phyloP scores from a whole-genome alignment of 2,797 vertebrate species.

The Cyclura pinguis region DNA sequence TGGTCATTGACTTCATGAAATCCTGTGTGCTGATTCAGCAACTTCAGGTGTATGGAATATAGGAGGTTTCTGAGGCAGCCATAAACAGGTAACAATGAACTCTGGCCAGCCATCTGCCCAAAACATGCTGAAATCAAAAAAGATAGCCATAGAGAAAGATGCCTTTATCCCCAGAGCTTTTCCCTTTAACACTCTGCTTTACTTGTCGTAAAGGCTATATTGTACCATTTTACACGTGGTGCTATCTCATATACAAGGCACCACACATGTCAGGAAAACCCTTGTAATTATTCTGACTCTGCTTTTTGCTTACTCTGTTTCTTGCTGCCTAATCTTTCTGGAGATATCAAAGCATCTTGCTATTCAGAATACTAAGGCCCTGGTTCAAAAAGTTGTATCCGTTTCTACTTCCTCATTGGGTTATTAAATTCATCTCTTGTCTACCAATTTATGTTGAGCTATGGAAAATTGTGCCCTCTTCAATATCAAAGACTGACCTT shows the following conservation, averaged over 20 bases:
- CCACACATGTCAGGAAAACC: no score
- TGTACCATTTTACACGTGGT: background rate
- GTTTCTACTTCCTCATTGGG: background rate
- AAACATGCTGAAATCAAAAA: background rate
- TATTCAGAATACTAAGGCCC: background rate
- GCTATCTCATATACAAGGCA: background rate
- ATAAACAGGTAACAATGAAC: background rate
- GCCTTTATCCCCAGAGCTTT: background rate
- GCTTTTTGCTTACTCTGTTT: background rate
- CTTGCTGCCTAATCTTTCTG: background rate
- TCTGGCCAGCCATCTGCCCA: background rate
- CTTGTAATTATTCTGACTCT: background rate
- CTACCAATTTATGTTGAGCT: background rate
- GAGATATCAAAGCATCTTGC: background rate
- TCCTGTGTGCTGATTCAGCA: background rate
- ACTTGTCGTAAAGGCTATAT: background rate
- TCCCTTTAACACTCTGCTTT: background rate
- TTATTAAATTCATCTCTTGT: background rate
- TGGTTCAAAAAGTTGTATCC: background rate
- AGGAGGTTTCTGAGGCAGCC: background rate
- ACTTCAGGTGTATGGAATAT: background rate
- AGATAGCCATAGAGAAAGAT: background rate
- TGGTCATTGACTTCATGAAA: background rate
- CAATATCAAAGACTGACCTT: no score
- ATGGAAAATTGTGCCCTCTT: background rate